These are phyloP conservation scores for Acanthornis magna DNA, from an alignment of 2,797 vertebrate genomes.

Conservation along the genomic window DNA sequence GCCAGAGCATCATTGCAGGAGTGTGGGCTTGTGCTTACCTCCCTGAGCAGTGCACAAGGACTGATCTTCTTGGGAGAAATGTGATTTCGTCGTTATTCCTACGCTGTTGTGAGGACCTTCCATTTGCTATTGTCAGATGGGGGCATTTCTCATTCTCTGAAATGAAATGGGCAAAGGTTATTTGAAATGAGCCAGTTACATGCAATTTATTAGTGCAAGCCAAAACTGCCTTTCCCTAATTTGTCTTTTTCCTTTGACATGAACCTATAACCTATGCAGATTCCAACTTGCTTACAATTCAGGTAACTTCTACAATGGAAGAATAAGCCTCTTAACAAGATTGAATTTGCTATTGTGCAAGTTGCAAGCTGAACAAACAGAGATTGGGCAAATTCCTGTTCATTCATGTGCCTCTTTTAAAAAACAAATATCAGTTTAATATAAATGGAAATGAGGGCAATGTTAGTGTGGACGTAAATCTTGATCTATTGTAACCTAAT, in stretches of 20 bases:
- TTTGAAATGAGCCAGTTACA: conserved; percentile 44
- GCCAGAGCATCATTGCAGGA: background rate
- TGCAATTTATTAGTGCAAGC: conserved; percentile 50
- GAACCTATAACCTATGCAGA: conserved; percentile 36
- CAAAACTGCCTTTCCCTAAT: background rate
- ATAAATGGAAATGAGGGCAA: conserved; percentile 83
- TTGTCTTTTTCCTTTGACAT: conserved; percentile 14
- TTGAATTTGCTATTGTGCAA: conserved; percentile 77
- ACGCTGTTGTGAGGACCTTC: background rate
- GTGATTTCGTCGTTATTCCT: background rate
- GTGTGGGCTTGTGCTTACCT: background rate
- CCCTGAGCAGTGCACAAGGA: background rate
- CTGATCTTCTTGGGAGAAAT: background rate
- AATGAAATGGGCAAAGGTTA: conserved; percentile 43
- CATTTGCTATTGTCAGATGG: conserved; percentile 1
- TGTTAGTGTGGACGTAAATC: conserved; percentile 77
- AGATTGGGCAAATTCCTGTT: conserved; percentile 78
- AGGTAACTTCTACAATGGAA: conserved; percentile 66
- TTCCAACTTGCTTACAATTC: conserved; percentile 72
- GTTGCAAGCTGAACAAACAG: conserved; percentile 82
- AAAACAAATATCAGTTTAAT: conserved; percentile 83
- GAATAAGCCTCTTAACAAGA: conserved; percentile 80
- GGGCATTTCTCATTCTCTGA: background rate
- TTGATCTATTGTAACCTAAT: conserved; percentile 81
- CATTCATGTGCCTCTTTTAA: conserved; percentile 75